Evolutionary conservation across 2,113 vertebrate genomes (phyloP).

Genomic region (Mormoops blainvillei): DNA sequence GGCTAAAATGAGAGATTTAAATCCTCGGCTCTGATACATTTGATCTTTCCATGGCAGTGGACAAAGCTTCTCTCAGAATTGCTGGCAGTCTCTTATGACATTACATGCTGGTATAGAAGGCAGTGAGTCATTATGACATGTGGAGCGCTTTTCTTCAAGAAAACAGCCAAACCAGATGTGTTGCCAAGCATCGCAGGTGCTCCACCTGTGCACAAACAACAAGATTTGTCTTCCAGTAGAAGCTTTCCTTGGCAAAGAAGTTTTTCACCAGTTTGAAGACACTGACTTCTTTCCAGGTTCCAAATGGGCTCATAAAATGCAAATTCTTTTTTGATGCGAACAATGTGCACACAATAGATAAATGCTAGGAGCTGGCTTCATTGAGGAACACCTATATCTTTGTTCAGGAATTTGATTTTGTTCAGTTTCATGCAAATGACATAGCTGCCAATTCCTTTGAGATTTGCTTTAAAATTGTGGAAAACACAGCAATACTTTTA

Average conservation of each 20-base stretch:
- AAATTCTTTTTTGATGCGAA: neutral
- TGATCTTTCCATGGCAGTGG: neutral
- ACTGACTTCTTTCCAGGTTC: neutral
- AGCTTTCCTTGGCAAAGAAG: conserved; percentile 11
- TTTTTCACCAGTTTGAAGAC: neutral
- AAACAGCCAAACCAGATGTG: conserved; percentile 41
- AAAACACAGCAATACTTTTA: neutral
- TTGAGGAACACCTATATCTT: neutral
- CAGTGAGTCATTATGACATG: conserved; percentile 47
- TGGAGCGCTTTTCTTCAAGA: conserved; percentile 10
- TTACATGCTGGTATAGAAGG: neutral
- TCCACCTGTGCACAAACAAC: conserved; percentile 18
- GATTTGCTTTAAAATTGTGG: neutral
- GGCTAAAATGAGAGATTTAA: neutral
- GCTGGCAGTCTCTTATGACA: neutral
- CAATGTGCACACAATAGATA: neutral
- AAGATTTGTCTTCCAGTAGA: conserved; percentile 15
- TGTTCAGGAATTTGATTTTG: neutral
- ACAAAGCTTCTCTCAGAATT: neutral
- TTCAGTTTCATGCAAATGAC: neutral
- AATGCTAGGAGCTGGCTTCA: neutral
- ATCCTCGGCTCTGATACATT: neutral
- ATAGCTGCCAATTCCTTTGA: neutral
- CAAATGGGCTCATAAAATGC: conserved; percentile 13
- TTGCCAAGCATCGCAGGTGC: conserved; percentile 43